Evolutionary conservation across 1,140 invertebrate genomes (phyloP).

Genomic region (Tetramorium parvispinum): DNA sequence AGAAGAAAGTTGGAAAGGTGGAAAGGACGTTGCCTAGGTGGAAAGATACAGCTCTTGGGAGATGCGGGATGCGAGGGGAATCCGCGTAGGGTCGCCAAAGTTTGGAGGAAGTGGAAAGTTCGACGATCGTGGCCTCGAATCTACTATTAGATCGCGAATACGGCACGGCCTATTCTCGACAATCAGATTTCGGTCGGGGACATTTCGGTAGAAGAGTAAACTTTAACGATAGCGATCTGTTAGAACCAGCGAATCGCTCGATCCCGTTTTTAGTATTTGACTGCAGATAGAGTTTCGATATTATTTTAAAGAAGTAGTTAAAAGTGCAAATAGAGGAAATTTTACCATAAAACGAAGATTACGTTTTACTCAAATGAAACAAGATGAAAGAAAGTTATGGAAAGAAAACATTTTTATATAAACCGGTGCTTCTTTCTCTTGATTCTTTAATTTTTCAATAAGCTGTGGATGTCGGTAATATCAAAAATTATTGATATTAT

Average conservation of each 20-base stretch:
- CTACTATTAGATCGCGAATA: constrained; percentile 66
- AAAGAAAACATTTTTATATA: background rate
- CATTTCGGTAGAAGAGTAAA: constrained; percentile 61
- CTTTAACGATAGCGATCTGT: constrained; percentile 49
- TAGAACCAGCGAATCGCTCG: constrained; percentile 11
- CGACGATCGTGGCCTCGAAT: constrained; percentile 72
- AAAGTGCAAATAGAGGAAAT: constrained; percentile 22
- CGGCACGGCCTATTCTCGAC: constrained; percentile 68
- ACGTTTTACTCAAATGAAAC: background rate
- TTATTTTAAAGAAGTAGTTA: background rate
- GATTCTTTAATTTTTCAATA: background rate
- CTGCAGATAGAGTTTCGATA: background rate
- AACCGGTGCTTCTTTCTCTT: background rate
- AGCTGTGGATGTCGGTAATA: background rate
- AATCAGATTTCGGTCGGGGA: constrained; percentile 70
- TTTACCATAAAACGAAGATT: background rate
- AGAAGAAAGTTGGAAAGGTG: constrained; percentile 66
- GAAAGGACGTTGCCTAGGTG: constrained; percentile 14
- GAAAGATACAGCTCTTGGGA: constrained; percentile 10
- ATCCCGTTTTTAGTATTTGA: constrained; percentile 31
- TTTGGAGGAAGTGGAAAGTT: constrained; percentile 73
- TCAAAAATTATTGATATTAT: constrained; percentile 25
- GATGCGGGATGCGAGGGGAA: background rate
- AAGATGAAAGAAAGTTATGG: background rate
- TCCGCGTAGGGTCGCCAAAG: constrained; percentile 47